Evolutionary conservation across 2,888 invertebrate species (phyloP).

Genomic region (Hydroisotoma schaefferi): DNA sequence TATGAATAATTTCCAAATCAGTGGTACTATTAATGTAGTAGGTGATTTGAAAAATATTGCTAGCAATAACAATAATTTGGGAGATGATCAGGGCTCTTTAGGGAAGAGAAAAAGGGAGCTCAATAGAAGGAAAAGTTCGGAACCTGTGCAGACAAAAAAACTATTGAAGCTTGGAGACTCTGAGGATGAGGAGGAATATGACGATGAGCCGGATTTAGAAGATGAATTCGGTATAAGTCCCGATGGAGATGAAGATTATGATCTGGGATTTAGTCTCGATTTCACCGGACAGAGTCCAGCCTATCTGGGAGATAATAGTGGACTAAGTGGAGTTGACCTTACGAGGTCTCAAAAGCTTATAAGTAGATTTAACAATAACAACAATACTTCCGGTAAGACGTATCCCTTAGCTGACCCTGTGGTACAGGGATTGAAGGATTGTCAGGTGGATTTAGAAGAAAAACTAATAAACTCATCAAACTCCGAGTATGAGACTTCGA

Average conservation of each 20-base stretch:
- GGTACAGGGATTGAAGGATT: not conserved
- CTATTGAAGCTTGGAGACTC: not conserved
- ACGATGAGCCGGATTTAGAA: constrained; percentile 2
- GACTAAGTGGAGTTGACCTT: no score
- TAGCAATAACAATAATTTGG: not conserved
- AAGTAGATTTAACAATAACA: not conserved
- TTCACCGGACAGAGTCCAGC: no score
- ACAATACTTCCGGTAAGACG: not conserved
- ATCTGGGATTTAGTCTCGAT: no score
- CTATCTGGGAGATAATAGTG: no score
- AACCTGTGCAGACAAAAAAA: not conserved
- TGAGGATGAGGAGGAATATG: not conserved
- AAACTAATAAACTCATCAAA: not conserved
- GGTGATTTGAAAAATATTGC: no score
- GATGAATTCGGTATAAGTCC: no score
- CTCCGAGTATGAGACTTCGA: not conserved
- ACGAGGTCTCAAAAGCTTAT: no score
- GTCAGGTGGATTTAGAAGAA: not conserved
- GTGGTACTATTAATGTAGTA: no score
- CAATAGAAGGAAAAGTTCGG: constrained; percentile 7
- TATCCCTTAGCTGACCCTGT: not conserved
- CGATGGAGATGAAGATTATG: no score
- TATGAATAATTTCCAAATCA: no score
- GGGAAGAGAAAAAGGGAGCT: constrained; percentile 1
- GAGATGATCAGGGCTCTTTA: not conserved